Conservation (phyloP, 2,888 invertebrate genomes). For the Heliconius aoede region DNA sequence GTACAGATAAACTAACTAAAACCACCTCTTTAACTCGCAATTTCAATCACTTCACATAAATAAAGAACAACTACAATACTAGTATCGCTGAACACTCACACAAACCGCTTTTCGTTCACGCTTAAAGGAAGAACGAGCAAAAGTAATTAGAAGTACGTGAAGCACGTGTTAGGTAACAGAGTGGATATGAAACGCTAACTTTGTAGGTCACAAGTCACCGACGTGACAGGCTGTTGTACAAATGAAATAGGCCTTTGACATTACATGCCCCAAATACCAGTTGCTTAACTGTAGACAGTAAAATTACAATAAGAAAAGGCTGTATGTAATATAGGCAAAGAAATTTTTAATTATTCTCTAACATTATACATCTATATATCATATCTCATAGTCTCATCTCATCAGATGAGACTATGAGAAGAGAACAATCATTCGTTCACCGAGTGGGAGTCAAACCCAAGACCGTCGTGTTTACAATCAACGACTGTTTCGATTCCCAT, state of each 20-base stretch:
- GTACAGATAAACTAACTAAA: no score
- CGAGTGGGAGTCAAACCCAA: no score
- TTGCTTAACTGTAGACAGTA: neutral
- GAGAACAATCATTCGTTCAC: no score
- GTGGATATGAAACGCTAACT: conserved; percentile 9
- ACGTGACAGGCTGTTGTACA: conserved; percentile 4
- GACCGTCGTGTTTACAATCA: no score
- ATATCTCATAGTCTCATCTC: no score
- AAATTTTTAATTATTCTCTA: neutral
- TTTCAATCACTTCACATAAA: neutral
- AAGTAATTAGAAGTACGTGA: conserved; percentile 20
- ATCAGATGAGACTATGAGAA: no score
- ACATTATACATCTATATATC: no score
- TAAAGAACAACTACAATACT: neutral
- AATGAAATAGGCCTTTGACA: neutral
- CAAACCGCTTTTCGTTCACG: neutral
- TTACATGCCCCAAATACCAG: neutral
- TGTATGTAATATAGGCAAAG: neutral
- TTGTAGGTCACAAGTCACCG: conserved; percentile 14
- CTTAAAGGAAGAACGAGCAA: conserved; percentile 1
- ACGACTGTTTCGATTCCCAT: no score
- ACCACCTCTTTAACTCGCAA: neutral
- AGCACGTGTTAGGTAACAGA: conserved; percentile 15
- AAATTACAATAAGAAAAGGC: no score
- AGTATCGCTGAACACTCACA: neutral